phyloP scores from a whole-genome alignment of 2,888 invertebrate species.

The Mongoloraphidia duomilia region DNA sequence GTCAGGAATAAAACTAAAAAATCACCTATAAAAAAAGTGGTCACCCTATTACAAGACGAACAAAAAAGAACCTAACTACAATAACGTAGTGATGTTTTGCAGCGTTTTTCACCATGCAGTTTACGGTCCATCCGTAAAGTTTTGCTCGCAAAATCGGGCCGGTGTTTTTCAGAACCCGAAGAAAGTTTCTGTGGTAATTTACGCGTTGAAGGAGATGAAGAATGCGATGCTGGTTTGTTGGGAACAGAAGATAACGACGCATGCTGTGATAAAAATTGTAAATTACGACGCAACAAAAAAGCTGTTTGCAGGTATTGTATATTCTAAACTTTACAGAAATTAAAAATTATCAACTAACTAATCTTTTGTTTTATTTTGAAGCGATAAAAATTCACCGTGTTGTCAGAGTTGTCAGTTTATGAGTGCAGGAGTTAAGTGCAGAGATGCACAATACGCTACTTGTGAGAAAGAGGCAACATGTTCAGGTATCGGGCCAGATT shows the following conservation, averaged over 20 bases:
- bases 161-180: conserved; percentile 86
- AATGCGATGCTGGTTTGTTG: conserved; percentile 88
- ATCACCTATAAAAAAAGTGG: too few relatives aligned
- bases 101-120: conserved; percentile 93
- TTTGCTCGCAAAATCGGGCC: conserved; percentile 77
- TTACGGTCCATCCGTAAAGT: conserved; percentile 86
- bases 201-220: conserved; percentile 88
- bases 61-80: not conserved
- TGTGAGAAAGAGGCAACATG: conserved; percentile 87
- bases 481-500: conserved; percentile 67
- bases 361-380: conserved; percentile 26
- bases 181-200: conserved; percentile 94
- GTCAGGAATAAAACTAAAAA: too few relatives aligned
- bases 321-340: not conserved
- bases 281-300: conserved; percentile 64
- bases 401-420: conserved; percentile 86
- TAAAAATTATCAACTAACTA: not conserved
- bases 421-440: conserved; percentile 67
- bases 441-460: conserved; percentile 80
- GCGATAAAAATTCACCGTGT: conserved; percentile 93
- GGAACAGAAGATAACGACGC: conserved; percentile 87
- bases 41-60: not conserved
- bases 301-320: conserved; percentile 66
- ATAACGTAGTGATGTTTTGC: conserved; percentile 19
- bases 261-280: conserved; percentile 89